A percentile compares a stretch with the other conserved stretches of the same genome.
Evolutionary conservation across 2,888 invertebrate genomes (phyloP).

Genomic region (Uropetala carovei): DNA sequence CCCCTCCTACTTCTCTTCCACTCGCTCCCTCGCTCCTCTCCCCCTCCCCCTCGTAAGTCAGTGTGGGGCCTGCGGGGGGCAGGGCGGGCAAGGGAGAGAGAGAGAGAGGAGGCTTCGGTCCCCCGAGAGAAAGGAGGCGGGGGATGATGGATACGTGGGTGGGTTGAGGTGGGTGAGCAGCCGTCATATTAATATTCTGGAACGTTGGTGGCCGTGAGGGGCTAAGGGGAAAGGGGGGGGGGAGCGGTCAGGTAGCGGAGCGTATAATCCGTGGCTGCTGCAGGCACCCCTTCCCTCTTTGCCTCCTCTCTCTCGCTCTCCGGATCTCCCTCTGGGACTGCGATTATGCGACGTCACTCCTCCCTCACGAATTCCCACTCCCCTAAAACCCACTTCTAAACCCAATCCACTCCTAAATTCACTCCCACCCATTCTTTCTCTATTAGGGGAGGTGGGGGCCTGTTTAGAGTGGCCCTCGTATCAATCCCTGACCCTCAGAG

Average conservation of each 20-base stretch:
- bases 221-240: not conserved
- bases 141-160: conserved; percentile 62
- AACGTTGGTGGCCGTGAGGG: conserved; percentile 64
- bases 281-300: not conserved
- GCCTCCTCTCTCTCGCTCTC: not conserved
- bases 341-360: conserved; percentile 63
- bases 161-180: conserved; percentile 58
- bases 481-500: not conserved
- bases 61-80: conserved; percentile 24
- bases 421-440: not conserved
- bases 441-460: not conserved
- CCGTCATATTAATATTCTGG: conserved; percentile 64
- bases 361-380: conserved; percentile 39
- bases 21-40: not conserved
- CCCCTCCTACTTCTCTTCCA: not conserved
- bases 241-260: conserved; percentile 53
- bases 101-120: conserved; percentile 42
- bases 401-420: conserved; percentile 25
- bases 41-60: conserved; percentile 44
- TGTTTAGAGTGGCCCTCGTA: not conserved
- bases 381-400: not conserved
- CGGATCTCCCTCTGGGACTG: conserved; percentile 34
- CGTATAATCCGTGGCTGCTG: conserved; percentile 16
- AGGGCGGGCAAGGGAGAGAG: not conserved
- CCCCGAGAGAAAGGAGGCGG: conserved; percentile 1